Conservation (phyloP, 2,113 vertebrate genomes). For the Centrocercus urophasianus region DNA sequence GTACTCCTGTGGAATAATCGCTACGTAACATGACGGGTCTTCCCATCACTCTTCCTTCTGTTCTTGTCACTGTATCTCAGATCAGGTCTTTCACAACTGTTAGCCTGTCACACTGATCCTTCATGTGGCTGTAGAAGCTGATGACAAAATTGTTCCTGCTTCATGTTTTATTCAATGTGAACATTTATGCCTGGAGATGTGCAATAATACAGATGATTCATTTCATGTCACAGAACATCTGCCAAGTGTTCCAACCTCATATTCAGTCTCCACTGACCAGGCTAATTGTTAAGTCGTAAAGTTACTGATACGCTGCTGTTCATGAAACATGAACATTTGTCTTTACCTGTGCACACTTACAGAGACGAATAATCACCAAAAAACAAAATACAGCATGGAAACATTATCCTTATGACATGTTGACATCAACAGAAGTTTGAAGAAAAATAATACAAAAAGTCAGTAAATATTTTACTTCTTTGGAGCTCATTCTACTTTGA, state of each 20-base stretch:
- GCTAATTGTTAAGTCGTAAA: neutral
- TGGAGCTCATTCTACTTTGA: neutral
- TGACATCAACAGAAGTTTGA: neutral
- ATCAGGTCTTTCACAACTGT: neutral
- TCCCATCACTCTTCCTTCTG: neutral
- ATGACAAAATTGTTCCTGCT: neutral
- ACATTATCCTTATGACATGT: neutral
- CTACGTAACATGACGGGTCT: neutral
- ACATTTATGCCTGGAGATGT: neutral
- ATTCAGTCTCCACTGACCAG: neutral
- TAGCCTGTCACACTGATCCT: neutral
- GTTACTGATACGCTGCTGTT: neutral
- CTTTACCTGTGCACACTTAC: neutral
- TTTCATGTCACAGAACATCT: neutral
- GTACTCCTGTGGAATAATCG: neutral
- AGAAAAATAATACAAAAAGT: neutral
- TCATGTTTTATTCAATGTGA: neutral
- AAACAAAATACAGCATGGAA: neutral
- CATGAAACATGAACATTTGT: neutral
- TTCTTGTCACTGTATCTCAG: neutral
- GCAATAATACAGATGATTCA: neutral
- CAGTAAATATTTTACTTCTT: neutral
- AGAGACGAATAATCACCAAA: neutral
- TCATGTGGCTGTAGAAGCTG: neutral
- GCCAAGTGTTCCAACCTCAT: neutral